Evolutionary conservation across 1,140 invertebrate species (phyloP), one percentile per base, ranked within the genome.

Genomic region (Brachionus angularis): DNA sequence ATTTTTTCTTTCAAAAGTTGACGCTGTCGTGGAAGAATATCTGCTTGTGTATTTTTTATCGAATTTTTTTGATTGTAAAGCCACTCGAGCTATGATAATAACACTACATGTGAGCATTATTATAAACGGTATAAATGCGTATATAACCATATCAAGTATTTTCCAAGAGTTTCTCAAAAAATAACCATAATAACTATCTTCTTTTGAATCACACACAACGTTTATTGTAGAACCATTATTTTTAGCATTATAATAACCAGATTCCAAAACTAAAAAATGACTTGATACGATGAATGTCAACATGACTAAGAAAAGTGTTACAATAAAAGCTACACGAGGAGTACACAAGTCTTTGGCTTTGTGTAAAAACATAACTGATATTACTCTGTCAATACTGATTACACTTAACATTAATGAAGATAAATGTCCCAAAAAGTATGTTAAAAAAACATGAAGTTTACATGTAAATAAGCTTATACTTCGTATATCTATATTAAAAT

Each of bases 371-470:
- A 50, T 67, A 23, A 67, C 62, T 36, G 62, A 67, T 47, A 67
- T 67, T 10, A 67, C 62, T 8, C 62, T 39, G 29, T 67, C 62
- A 21, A 67, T 47, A 33, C 62, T 67, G n/a, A 67, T 67, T 23
- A 67, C 29, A 14, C 62, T 47, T 67, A 67, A 50, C 42, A 67
- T 47, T 50, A 67, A 33, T 27, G 62, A 67, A 34, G 62, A 67
- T 34, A 67, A 50, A 49, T 67, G 62, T 21, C 62, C 29, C 16
- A 67, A n/a, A 25, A 67, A 67, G 29, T 67, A 67, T 47, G 62
- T 67, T 33, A 67, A n/a, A 67, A 67, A 67, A 46, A 67, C 62
- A 33, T 67, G 62, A 36, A 67, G 18, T 67, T 67, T 67, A 50
- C 62, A 67, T 10, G 33, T 47, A 8, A 33, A 18, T n/a, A 67